Conservation (phyloP, 2,113 vertebrate species). For the Gopherus evgoodei region DNA sequence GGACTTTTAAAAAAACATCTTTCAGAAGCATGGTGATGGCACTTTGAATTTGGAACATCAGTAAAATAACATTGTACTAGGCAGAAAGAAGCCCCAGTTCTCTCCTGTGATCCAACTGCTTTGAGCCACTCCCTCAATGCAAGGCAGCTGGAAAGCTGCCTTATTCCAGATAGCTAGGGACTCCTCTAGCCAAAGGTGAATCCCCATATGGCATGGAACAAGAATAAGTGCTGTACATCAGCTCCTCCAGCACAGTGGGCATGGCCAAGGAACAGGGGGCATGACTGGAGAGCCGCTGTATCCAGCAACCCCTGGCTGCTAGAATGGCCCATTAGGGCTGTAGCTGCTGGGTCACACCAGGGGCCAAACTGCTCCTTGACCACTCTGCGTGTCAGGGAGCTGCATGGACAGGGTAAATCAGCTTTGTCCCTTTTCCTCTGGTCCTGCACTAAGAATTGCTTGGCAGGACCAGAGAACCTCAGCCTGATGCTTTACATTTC, state of each 20-base stretch:
- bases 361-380: background rate
- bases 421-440: background rate
- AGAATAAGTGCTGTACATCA: background rate
- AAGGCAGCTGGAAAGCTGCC: background rate
- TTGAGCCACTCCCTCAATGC: background rate
- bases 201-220: background rate
- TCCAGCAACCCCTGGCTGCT: background rate
- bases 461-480: background rate
- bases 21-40: background rate
- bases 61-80: background rate
- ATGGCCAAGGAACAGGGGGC: background rate
- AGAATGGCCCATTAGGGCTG: background rate
- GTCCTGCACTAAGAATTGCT: background rate
- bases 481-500: background rate
- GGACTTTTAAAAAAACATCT: background rate
- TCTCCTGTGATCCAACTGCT: background rate
- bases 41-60: background rate
- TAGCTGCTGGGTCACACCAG: background rate
- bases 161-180: background rate
- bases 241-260: background rate
- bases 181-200: background rate
- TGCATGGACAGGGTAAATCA: background rate
- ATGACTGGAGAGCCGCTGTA: background rate
- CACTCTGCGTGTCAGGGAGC: background rate
- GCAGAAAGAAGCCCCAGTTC: background rate